A percentile compares a stretch with the other conserved stretches of the same genome.
These are phyloP conservation scores for Pseudococcus viburni DNA, from an alignment of 2,888 invertebrate genomes.

Conservation along the genomic window DNA sequence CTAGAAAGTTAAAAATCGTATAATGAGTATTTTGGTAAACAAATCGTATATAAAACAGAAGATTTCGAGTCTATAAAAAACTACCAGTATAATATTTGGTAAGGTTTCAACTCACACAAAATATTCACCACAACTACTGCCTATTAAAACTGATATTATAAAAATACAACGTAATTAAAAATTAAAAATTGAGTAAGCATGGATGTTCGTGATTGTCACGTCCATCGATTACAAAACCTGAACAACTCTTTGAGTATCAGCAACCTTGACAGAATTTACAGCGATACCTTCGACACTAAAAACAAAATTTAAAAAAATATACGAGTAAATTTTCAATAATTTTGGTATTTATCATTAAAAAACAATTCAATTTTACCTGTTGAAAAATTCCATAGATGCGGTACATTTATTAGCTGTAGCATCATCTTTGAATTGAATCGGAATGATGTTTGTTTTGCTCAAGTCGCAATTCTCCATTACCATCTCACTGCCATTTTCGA, in stretches of 20 bases:
- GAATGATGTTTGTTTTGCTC: background rate
- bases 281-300: background rate
- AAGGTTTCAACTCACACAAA: too few species aligned
- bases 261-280: background rate
- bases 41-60: background rate
- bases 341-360: background rate
- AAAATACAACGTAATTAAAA: background rate
- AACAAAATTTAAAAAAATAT: background rate
- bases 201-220: background rate
- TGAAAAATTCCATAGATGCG: constrained; percentile 1
- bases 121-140: too few species aligned
- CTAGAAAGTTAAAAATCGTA: background rate
- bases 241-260: background rate
- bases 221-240: background rate
- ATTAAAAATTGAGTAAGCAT: background rate
- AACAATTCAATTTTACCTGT: background rate
- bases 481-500: constrained; percentile 21
- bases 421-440: constrained; percentile 6
- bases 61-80: background rate
- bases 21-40: background rate
- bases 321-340: background rate
- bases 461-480: constrained; percentile 3
- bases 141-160: background rate
- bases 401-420: background rate
- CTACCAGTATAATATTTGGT: background rate